Evolutionary conservation across 2,888 invertebrate species (phyloP).

Genomic region (Bimastos eiseni): DNA sequence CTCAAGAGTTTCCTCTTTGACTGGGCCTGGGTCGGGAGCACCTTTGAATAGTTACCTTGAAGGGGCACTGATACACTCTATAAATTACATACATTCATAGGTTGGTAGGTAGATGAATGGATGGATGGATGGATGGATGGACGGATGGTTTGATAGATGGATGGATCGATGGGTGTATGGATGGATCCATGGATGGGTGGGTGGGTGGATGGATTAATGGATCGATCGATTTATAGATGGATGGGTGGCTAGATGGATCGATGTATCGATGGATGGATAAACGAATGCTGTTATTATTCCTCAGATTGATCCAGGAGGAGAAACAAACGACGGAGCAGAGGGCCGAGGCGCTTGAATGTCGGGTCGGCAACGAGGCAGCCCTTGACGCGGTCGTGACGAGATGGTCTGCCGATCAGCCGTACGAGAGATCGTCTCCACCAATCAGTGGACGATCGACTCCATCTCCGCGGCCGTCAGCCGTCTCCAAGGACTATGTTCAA

Average conservation of each 20-base stretch:
- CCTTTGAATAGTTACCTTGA: too few species aligned
- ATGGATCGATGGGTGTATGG: too few species aligned
- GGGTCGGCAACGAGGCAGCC: slow-evolving; percentile 80
- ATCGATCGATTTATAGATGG: too few species aligned
- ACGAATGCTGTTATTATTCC: background rate
- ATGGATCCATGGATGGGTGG: too few species aligned
- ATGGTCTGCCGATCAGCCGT: slow-evolving; percentile 74
- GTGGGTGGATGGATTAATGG: too few species aligned
- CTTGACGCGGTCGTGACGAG: slow-evolving; percentile 78
- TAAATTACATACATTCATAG: background rate
- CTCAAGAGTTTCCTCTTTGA: too few species aligned
- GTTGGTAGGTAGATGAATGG: too few species aligned
- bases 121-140: too few species aligned
- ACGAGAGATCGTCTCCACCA: slow-evolving; percentile 69
- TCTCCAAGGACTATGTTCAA: slow-evolving; percentile 68
- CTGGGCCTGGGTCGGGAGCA: too few species aligned
- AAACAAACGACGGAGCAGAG: slow-evolving; percentile 83
- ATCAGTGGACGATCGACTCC: slow-evolving; percentile 88
- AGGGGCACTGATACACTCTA: background rate
- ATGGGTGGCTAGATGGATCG: too few species aligned
- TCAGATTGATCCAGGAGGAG: slow-evolving; percentile 79
- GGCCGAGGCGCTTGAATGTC: slow-evolving; percentile 94
- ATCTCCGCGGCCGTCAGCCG: slow-evolving; percentile 39
- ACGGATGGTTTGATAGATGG: too few species aligned
- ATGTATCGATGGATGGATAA: too few species aligned